These are phyloP conservation scores for Belonocnema kinseyi DNA, from an alignment of 1,140 invertebrate species.

Conservation along the genomic window DNA sequence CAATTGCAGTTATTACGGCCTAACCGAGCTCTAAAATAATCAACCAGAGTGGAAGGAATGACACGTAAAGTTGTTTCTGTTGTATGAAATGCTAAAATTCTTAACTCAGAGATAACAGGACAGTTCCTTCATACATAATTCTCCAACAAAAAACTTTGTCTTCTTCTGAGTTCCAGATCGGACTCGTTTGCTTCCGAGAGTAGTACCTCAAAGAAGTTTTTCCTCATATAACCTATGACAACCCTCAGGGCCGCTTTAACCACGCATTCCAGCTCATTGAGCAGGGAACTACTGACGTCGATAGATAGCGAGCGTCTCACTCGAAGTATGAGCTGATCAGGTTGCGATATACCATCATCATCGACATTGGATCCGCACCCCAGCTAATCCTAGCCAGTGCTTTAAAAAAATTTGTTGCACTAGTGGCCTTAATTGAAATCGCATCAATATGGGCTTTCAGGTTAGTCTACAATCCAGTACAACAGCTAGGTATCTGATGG, in stretches of 20 bases:
- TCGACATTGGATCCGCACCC: constrained; percentile 35
- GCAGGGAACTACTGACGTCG: neutral
- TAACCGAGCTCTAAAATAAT: too few relatives aligned
- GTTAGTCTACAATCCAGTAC: too few relatives aligned
- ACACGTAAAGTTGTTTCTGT: too few relatives aligned
- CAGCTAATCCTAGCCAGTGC: constrained; percentile 30
- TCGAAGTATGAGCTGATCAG: constrained; percentile 41
- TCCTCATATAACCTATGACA: constrained; percentile 37
- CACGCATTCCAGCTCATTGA: constrained; percentile 22
- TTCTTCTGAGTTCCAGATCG: too few relatives aligned
- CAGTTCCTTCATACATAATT: too few relatives aligned
- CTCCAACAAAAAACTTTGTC: too few relatives aligned
- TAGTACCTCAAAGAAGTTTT: constrained; percentile 37
- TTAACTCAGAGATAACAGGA: too few relatives aligned
- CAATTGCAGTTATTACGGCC: too few relatives aligned
- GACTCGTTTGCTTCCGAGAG: too few relatives aligned
- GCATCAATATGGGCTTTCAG: constrained; percentile 34
- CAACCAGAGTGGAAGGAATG: too few relatives aligned
- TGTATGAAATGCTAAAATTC: too few relatives aligned
- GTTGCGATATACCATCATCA: constrained; percentile 42
- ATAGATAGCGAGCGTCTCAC: constrained; percentile 33
- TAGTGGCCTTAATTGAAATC: constrained; percentile 28
- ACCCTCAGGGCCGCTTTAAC: constrained; percentile 36
- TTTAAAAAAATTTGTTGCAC: constrained; percentile 35
- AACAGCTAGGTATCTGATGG: rapidly evolving